Evolutionary conservation across 2,888 invertebrate genomes (phyloP), one percentile per base, ranked within the genome.

Genomic region (Eretmocerus hayati): DNA sequence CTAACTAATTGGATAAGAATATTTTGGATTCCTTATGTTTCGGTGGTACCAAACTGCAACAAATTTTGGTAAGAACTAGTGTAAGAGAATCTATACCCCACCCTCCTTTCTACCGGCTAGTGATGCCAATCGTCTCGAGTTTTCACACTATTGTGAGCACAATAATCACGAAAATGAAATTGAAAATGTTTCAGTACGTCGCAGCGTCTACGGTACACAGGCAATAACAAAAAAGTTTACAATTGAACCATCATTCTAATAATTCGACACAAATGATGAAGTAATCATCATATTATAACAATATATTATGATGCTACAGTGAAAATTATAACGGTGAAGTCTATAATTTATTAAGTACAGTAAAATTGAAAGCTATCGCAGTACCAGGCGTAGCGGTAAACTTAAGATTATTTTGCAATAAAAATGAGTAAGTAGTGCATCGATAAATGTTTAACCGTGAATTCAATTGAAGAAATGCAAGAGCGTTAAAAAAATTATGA

Each of bases 141-240:
- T 47, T 51, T 35, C 37, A 31, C 16, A 26, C 20, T 16, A 15
- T 42, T 16, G 37, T 23, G 5, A 18, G 39, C 22, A 40, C 26
- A 20, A 13, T 19, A 37, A 32, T 43, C 38, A 42, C 20, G 11
- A 42, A 33, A 42, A 37, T 45, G 48, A 39, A 52, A 52, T 42
- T 40, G 46, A 45, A 44, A 52, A 50, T n/a, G 41, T 47, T 42
- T 22, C 26, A 37, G 50, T 53, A 50, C 50, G 47, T 53, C 47
- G 50, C 50, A 53, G 50, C 53, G 20, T 50, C 53, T 21, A 53
- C 53, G 49, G 50, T 53, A 53, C 53, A 50, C 3, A 37, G 40
- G 23, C 11, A 26, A 26, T 26, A 26, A 26, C 26, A 26, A 26
- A 26, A 11, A 11, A 26, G 8, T 6, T 26, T 31, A 52, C 47